Evolutionary conservation across 1,140 invertebrate genomes (phyloP).

Genomic region (Vollenhovia emeryi): DNA sequence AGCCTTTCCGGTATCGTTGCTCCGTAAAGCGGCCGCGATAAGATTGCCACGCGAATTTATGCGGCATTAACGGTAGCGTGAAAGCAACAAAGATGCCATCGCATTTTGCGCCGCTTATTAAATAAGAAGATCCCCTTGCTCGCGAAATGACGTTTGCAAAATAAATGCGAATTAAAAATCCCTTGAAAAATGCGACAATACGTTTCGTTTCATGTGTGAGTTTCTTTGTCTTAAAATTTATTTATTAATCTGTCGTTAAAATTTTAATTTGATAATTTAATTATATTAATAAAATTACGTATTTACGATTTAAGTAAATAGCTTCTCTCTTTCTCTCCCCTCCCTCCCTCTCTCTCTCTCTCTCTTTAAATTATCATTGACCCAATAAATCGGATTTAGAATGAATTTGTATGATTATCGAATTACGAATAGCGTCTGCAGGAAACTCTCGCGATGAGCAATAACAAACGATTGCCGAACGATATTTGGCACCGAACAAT

Average conservation of each 20-base stretch:
- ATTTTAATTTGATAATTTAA: slow-evolving; percentile 3
- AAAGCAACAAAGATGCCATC: slow-evolving; percentile 42
- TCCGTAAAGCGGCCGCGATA: slow-evolving; percentile 51
- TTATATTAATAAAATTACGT: neutral
- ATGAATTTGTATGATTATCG: neutral
- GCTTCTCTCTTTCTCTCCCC: no score
- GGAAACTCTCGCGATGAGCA: neutral
- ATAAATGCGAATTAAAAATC: neutral
- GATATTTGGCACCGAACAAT: slow-evolving; percentile 15
- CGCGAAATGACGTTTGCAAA: neutral
- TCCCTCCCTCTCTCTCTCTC: no score
- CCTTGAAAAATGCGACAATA: neutral
- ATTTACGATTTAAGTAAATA: neutral
- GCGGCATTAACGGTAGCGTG: slow-evolving; percentile 53
- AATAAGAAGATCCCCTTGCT: slow-evolving; percentile 13
- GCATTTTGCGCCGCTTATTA: slow-evolving; percentile 29
- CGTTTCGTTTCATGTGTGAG: neutral
- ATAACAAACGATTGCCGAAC: neutral
- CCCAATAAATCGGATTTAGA: neutral
- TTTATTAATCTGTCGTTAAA: neutral
- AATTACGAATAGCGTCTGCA: neutral
- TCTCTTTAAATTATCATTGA: neutral
- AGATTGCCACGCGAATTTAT: slow-evolving; percentile 55
- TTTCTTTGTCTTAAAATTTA: neutral
- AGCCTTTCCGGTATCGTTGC: neutral